Base-by-base conservation (phyloP, 2,888 invertebrate genomes). In the Drosophila helvetica region DNA sequence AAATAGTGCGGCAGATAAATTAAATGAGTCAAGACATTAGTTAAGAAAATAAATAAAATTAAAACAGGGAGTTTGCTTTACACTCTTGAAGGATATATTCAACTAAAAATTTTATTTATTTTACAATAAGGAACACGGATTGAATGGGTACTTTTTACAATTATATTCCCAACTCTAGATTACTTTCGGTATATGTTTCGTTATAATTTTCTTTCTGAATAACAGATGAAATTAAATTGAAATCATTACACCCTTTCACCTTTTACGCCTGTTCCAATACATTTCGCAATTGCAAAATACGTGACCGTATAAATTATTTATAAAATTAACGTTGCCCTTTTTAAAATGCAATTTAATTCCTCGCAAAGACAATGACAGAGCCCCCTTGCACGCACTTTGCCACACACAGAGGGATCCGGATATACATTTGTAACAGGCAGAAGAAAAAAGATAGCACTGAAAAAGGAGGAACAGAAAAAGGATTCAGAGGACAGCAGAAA, bases 321-420 rank as follows among this genome's bases (percentile, higher is more conserved):
- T 52, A 51, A 52, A 69, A 79, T 81, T 69, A 60, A 58, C 62
- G 52, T 46, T 30, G 30, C 76, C 74, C 65, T 55, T 54, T 54
- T 65, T 75, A 45, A 51, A 73, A 65, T 69, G 64, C 53, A 73
- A 69, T 69, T 85, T 60, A 82, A 77, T 53, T 64, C 55, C 52
- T 51, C 30, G 25, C 25, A 43, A 70, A 54, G 74, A 64, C 67
- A 74, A 79, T 74, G 60, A 74, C 64, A 67, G 66, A 61, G 64
- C 59, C 55, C 55, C 45, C 6, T 48, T 17, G 65, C 43, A 66
- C 65, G 65, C 42, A 64, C 46, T 45, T 19, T 7, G 17, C 1
- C 1, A 0, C 12, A 15, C 22, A 18, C 18, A 22, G n/a, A 19
- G 27, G 60, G 10, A 43, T 27, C 2, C 27, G 8, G 2, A 27